These are phyloP conservation scores for Suillia variegata DNA, from an alignment of 2,888 invertebrate genomes.

Conservation along the genomic window DNA sequence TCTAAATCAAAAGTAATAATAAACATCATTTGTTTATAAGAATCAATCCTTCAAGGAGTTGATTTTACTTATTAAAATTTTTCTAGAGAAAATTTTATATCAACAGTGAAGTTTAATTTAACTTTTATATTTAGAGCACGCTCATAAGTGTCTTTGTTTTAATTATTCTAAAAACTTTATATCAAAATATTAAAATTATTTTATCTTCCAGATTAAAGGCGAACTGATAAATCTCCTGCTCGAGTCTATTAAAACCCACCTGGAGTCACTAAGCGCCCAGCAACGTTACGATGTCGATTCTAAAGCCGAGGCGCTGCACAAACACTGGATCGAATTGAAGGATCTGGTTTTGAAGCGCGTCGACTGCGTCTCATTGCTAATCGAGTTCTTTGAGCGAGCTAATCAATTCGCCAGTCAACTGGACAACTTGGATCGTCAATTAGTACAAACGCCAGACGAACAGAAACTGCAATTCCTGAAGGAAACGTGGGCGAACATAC, in stretches of 20 bases:
- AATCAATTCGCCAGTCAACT: conserved; percentile 70
- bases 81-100: too few relatives aligned
- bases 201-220: conserved; percentile 66
- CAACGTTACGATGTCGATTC: conserved; percentile 68
- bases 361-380: conserved; percentile 70
- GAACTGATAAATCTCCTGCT: conserved; percentile 71
- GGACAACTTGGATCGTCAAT: conserved; percentile 68
- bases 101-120: too few relatives aligned
- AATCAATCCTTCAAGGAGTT: too few relatives aligned
- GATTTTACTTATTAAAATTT: too few relatives aligned
- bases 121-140: too few relatives aligned
- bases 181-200: too few relatives aligned
- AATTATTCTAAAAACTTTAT: background rate
- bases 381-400: conserved; percentile 74
- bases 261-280: conserved; percentile 70
- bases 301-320: conserved; percentile 68
- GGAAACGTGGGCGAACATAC: conserved; percentile 67
- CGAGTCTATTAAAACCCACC: conserved; percentile 67
- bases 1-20: background rate
- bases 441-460: conserved; percentile 66
- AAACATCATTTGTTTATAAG: too few relatives aligned
- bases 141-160: too few relatives aligned
- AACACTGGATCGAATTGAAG: conserved; percentile 69
- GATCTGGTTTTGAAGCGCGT: conserved; percentile 69
- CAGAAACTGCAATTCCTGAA: conserved; percentile 62